Base-by-base conservation (phyloP, 2,888 invertebrate genomes). In the Ophonus ardosiacus region DNA sequence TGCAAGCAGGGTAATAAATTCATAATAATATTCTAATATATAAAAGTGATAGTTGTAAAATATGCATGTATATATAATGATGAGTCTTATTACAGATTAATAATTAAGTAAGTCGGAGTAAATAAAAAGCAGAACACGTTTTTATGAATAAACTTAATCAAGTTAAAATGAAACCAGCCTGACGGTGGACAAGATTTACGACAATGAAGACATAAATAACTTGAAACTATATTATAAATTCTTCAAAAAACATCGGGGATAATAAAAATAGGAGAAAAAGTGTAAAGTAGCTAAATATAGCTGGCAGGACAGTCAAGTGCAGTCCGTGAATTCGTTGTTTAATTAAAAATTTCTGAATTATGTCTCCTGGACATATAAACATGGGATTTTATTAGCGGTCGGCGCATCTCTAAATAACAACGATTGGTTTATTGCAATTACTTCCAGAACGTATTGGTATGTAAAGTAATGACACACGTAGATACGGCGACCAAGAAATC, bases 271-370 rank as follows among this genome's bases (percentile, higher is more conserved):
- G 65, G 40, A 31, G 13, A 68, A 71, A 82, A 71, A 82, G 31
- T 10, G 40, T 7, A 24, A 21, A 18, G 61, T 43, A 56, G 43
- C 84, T 84, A 84, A 84, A 84, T 84, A 84, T 84, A 84, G 84
- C 84, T 51, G 15, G 17, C 21, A n/a, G n/a, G 38, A 18, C 24
- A 84, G 59, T 74, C 57, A 51, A 84, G 78, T 84, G 78, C 38
- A 84, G 78, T 84, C 84, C 38, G 84, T 68, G 56, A 80, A 85
- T 85, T 85, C 74, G 85, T 80, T 85, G 80, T 85, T 85, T 85
- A 85, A 85, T 85, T 85, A 85, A 85, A 85, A 85, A 85, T 85
- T 68, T 85, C 85, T 85, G 85, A 85, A 85, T 85, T 85, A 85
- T 85, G 85, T 85, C 80, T 85, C 80, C 80, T 79, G 80, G 65